These are phyloP conservation scores for Diadegma fenestrale DNA, from an alignment of 2,888 invertebrate genomes.

Conservation along the genomic window DNA sequence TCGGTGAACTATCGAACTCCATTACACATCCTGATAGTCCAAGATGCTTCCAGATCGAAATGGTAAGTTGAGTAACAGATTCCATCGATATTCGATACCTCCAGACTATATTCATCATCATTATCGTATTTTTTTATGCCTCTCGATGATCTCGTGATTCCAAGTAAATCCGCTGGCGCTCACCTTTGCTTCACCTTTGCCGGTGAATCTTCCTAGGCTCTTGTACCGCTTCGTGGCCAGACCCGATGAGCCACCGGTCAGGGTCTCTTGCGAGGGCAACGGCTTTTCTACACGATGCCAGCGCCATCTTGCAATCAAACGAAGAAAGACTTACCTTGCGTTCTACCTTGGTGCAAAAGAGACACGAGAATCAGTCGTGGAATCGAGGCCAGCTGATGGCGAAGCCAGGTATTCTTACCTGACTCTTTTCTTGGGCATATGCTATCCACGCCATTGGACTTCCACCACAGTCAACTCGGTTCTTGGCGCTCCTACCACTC, in stretches of 20 bases:
- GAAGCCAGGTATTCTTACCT: slow-evolving; percentile 55
- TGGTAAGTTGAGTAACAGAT: slow-evolving; percentile 47
- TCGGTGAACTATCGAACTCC: slow-evolving; percentile 55
- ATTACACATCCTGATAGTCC: slow-evolving; percentile 50
- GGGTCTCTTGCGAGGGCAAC: slow-evolving; percentile 71
- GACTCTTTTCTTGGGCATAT: slow-evolving; percentile 44
- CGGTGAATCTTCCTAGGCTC: slow-evolving; percentile 56
- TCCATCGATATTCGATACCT: slow-evolving; percentile 35
- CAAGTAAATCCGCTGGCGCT: slow-evolving; percentile 44
- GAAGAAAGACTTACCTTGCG: slow-evolving; percentile 38
- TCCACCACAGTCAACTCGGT: slow-evolving; percentile 83
- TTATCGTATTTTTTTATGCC: slow-evolving; percentile 31
- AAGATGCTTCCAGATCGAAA: slow-evolving; percentile 39
- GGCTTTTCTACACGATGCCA: slow-evolving; percentile 69
- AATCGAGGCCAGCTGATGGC: slow-evolving; percentile 67
- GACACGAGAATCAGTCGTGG: slow-evolving; percentile 23
- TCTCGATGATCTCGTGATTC: slow-evolving; percentile 54
- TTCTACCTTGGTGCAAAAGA: slow-evolving; percentile 54
- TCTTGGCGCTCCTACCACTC: slow-evolving; percentile 82
- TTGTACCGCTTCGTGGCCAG: slow-evolving; percentile 47
- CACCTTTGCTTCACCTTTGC: slow-evolving; percentile 64
- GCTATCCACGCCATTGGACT: slow-evolving; percentile 81
- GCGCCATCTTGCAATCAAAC: slow-evolving; percentile 44
- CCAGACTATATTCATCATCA: slow-evolving; percentile 50
- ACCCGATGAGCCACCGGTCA: slow-evolving; percentile 52